Conservation (phyloP, 2,888 invertebrate genomes). For the Odontomyia ornata region DNA sequence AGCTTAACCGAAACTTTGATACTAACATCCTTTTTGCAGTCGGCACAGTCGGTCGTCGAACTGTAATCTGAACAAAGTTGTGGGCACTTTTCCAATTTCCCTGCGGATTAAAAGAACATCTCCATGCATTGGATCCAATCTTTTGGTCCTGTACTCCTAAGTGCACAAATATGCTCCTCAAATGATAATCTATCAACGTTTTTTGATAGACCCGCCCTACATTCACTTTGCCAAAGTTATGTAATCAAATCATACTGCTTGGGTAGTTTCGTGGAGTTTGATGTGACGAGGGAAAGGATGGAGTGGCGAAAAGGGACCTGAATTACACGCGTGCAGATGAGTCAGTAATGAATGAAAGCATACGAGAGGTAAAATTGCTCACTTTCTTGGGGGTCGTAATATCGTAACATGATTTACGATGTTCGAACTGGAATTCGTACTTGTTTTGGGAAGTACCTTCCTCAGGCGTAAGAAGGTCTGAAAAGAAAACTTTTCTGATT, state of each 20-base stretch:
- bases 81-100: conserved; percentile 18
- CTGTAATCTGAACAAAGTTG: background rate
- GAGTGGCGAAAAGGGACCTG: no score
- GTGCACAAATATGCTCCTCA: conserved; percentile 8
- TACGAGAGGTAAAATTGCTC: background rate
- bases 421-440: background rate
- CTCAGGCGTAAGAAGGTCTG: no score
- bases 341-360: no score
- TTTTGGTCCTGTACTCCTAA: background rate
- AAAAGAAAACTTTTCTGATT: conserved; percentile 10
- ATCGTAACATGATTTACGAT: background rate
- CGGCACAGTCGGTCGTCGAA: background rate
- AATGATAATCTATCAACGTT: conserved; percentile 20
- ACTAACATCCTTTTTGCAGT: background rate
- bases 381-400: background rate
- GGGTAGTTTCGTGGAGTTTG: background rate
- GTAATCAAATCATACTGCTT: background rate
- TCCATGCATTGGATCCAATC: background rate
- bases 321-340: no score
- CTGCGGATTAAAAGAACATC: background rate
- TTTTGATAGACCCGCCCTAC: conserved; percentile 4
- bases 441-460: no score
- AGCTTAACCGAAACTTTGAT: background rate
- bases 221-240: background rate
- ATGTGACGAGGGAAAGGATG: background rate